phyloP scores from a whole-genome alignment of 92 coral and sea anemone genomes.

The Epizoanthus ramosus region DNA sequence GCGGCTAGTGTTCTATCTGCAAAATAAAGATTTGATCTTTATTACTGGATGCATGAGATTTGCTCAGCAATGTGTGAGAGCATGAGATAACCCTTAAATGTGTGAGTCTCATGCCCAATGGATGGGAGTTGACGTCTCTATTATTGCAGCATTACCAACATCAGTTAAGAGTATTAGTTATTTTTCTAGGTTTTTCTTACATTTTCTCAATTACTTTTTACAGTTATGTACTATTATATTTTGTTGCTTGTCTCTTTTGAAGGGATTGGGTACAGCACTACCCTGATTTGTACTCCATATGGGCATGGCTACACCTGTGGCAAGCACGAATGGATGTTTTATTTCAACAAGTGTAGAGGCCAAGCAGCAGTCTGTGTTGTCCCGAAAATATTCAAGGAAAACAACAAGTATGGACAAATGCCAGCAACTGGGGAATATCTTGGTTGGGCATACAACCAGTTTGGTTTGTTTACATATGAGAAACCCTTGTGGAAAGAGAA shows the following conservation, averaged over 20 bases:
- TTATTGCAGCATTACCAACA: too few species aligned
- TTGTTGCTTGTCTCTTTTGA: background rate
- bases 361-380: slow-evolving; percentile 87
- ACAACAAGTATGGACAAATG: slow-evolving; percentile 51
- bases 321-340: slow-evolving; percentile 90
- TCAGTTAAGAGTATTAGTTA: too few species aligned
- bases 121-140: too few species aligned
- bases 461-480: slow-evolving; percentile 77
- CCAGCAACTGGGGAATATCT: slow-evolving; percentile 66
- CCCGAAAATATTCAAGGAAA: slow-evolving; percentile 66
- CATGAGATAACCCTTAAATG: too few species aligned
- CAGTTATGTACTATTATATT: background rate
- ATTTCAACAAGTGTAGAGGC: slow-evolving; percentile 82
- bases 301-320: slow-evolving; percentile 81
- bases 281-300: slow-evolving; percentile 80
- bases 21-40: too few species aligned
- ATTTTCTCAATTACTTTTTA: background rate
- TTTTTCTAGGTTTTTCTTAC: too few species aligned
- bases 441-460: slow-evolving; percentile 87
- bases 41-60: too few species aligned
- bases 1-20: too few species aligned
- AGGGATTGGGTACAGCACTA: slow-evolving; percentile 83
- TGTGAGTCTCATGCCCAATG: too few species aligned
- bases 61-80: too few species aligned
- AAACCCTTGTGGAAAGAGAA: slow-evolving; percentile 82